phyloP scores from a whole-genome alignment of 2,888 invertebrate species.

The Baccha elongata region DNA sequence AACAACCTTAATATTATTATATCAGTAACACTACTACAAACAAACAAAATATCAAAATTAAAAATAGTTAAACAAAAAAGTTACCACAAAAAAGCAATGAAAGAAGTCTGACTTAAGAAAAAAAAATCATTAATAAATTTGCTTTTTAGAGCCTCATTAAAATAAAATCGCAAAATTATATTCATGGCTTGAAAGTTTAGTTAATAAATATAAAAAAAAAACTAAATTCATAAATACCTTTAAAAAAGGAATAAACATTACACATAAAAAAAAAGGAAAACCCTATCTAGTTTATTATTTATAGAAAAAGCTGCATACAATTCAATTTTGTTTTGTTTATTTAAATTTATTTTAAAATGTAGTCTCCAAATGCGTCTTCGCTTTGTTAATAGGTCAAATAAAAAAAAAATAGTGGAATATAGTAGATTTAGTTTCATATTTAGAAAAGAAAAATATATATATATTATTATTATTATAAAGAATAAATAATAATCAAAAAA shows the following conservation, averaged over 20 bases:
- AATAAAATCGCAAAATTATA: constrained; percentile 40
- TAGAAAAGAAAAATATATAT: constrained; percentile 54
- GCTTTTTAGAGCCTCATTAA: constrained; percentile 54
- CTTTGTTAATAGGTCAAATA: constrained; percentile 42
- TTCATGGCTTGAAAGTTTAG: constrained; percentile 56
- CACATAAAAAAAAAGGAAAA: constrained; percentile 36
- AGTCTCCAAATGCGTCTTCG: constrained; percentile 61
- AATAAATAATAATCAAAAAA: constrained; percentile 45
- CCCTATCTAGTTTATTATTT: constrained; percentile 52
- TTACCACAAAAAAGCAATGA: constrained; percentile 72
- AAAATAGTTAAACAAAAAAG: constrained; percentile 49
- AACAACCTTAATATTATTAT: constrained; percentile 6
- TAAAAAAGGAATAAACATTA: constrained; percentile 68
- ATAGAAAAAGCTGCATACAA: constrained; percentile 51
- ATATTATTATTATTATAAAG: constrained; percentile 40
- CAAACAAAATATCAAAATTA: constrained; percentile 30
- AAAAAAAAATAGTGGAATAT: constrained; percentile 53
- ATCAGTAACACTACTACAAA: constrained; percentile 49
- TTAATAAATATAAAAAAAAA: constrained; percentile 42
- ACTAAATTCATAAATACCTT: constrained; percentile 60
- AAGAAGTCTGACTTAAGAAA: constrained; percentile 66
- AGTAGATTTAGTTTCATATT: constrained; percentile 60
- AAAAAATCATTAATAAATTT: constrained; percentile 45
- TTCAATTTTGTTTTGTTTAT: constrained; percentile 46
- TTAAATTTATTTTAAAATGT: constrained; percentile 35